These are phyloP conservation scores for Nemoura dubitans DNA, from an alignment of 2,888 invertebrate genomes.

Conservation along the genomic window DNA sequence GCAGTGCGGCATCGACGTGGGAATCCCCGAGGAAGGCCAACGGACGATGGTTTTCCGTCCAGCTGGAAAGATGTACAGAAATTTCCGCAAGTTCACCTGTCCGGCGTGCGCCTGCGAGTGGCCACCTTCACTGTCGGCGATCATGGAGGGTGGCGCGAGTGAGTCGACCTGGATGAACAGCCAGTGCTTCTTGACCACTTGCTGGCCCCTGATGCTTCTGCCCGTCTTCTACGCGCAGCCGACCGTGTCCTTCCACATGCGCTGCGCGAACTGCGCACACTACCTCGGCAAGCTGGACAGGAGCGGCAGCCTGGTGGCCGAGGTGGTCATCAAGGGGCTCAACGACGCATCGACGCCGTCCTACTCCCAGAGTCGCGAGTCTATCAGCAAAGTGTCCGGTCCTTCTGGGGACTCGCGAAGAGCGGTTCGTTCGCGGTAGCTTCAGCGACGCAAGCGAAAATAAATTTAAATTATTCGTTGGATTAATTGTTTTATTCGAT, in stretches of 20 bases:
- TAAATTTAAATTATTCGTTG: neutral
- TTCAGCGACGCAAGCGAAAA: neutral
- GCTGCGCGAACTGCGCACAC: neutral
- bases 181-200: neutral
- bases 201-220: conserved; percentile 21
- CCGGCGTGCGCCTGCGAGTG: neutral
- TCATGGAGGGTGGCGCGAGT: neutral
- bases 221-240: neutral
- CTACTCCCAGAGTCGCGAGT: neutral
- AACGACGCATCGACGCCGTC: neutral
- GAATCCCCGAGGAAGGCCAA: neutral
- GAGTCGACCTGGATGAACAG: neutral
- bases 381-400: no score
- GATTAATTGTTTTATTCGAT: no score
- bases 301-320: neutral
- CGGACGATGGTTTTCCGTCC: neutral
- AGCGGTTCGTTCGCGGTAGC: no score
- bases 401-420: no score
- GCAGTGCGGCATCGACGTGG: neutral
- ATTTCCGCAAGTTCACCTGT: neutral
- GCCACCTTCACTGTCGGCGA: neutral
- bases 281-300: conserved; percentile 23
- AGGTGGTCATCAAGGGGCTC: neutral
- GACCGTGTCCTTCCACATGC: neutral
- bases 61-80: neutral